A percentile compares a stretch with the other conserved stretches of the same genome.
phyloP scores from a whole-genome alignment of 2,113 vertebrate species.

The Bos indicus region DNA sequence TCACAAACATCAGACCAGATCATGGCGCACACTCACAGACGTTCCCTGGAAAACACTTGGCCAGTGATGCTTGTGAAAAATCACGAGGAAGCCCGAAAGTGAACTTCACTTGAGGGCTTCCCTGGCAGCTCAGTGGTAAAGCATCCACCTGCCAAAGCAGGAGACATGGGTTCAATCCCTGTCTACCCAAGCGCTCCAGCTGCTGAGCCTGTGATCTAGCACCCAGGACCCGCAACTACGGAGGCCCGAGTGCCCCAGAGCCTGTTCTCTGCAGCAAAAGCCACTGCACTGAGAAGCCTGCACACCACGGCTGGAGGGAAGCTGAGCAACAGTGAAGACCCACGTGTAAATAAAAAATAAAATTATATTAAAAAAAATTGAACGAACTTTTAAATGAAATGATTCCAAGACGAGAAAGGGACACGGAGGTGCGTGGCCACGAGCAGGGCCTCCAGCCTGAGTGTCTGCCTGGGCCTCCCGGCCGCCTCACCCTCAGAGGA shows the following conservation, averaged over 20 bases:
- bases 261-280: not conserved
- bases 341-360: rapidly evolving
- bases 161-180: not conserved
- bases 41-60: too few species aligned
- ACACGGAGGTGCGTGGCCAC: rapidly evolving
- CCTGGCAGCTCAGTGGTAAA: not conserved
- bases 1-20: rapidly evolving
- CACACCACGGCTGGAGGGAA: rapidly evolving
- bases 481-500: rapidly evolving
- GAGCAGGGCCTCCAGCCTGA: rapidly evolving
- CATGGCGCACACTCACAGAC: rapidly evolving
- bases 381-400: not conserved
- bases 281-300: rapidly evolving
- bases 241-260: not conserved
- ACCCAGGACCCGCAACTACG: not conserved
- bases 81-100: not conserved
- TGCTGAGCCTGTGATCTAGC: not conserved
- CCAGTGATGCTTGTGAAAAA: not conserved
- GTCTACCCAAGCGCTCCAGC: not conserved
- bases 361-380: not conserved
- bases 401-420: not conserved
- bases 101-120: not conserved
- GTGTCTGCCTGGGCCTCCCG: rapidly evolving
- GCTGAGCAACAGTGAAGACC: not conserved
- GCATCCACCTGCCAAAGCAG: not conserved